Base-by-base conservation (phyloP, 2,888 invertebrate genomes). In the Sylvicola fuscatus region DNA sequence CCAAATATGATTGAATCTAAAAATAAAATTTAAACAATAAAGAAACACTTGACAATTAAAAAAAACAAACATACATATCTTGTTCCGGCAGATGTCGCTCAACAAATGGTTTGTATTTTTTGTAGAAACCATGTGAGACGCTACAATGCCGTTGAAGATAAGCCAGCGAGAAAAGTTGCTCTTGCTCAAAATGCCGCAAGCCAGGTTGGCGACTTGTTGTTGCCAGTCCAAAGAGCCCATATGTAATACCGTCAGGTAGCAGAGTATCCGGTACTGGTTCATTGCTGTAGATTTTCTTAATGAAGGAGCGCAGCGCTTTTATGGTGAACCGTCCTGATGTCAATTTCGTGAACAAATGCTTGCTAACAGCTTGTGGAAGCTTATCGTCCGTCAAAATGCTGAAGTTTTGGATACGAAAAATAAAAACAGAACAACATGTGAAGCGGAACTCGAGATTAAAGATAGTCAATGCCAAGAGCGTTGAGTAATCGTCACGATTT, bases 71-170 rank as follows among this genome's bases (percentile, higher is more conserved):
- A 8, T 29, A 29, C 29, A 29, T 29, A 13, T 29, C 29, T 8
- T n/a, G 29, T 29, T 29, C 12, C 6, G 29, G n/a, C 4, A 29
- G 14, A 6, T 10, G 4, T 29, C 14, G 5, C 29, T 29, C 29
- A n/a, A 29, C 29, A 29, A 8, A 29, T 13, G 29, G 29, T 10
- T 29, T 29, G 14, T 13, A 13, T 6, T 29, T 13, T 29, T 29
- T 29, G 14, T 29, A 29, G 14, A 13, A n/a, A 6, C 12, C 29
- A n/a, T 29, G n/a, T 13, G 14, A n/a, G 14, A 13, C 14, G 11
- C 29, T 45, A n/a, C 58, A 58, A 38, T 57, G 56, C 38, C 54
- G 52, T 38, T 58, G 58, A 53, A 58, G 51, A 38, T 53, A 52
- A 17, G 54, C 47, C 15, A 58, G 39, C 3, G 54, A 51, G 33